A percentile compares a stretch with the other conserved stretches of the same genome.
These are phyloP conservation scores for Redunca redunca DNA, from an alignment of 2,113 vertebrate genomes.

Conservation along the genomic window DNA sequence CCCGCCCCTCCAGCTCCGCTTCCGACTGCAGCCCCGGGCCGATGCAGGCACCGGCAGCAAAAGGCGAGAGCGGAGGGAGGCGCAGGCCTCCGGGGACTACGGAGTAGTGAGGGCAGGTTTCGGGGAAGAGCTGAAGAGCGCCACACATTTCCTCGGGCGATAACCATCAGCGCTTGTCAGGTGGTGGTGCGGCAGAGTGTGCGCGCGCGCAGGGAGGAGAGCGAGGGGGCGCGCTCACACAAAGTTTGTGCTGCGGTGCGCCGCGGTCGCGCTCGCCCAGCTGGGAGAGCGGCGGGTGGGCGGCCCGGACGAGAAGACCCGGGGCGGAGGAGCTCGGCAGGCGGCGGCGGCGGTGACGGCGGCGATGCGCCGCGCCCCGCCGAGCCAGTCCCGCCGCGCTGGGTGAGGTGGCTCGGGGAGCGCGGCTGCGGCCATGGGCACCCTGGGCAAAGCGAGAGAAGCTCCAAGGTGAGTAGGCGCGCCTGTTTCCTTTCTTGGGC, in stretches of 20 bases:
- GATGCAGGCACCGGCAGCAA: background rate
- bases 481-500: background rate
- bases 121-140: background rate
- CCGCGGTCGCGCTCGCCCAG: background rate
- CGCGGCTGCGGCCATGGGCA: slow-evolving; percentile 73
- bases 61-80: background rate
- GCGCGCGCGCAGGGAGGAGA: background rate
- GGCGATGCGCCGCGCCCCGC: slow-evolving; percentile 54
- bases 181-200: background rate
- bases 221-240: slow-evolving; percentile 30
- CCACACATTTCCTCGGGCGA: slow-evolving; percentile 21
- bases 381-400: slow-evolving; percentile 32
- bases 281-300: background rate
- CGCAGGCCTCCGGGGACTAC: background rate
- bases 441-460: slow-evolving; percentile 70
- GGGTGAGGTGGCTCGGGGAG: slow-evolving; percentile 38
- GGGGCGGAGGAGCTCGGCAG: background rate
- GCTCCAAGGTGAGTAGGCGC: slow-evolving; percentile 69
- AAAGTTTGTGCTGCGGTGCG: slow-evolving; percentile 57
- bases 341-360: slow-evolving; percentile 24
- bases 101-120: background rate
- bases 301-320: background rate
- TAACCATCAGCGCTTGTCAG: slow-evolving; percentile 51
- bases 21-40: background rate
- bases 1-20: background rate